phyloP scores from a whole-genome alignment of 2,113 vertebrate species.

The Anarhynchus alexandrinus region DNA sequence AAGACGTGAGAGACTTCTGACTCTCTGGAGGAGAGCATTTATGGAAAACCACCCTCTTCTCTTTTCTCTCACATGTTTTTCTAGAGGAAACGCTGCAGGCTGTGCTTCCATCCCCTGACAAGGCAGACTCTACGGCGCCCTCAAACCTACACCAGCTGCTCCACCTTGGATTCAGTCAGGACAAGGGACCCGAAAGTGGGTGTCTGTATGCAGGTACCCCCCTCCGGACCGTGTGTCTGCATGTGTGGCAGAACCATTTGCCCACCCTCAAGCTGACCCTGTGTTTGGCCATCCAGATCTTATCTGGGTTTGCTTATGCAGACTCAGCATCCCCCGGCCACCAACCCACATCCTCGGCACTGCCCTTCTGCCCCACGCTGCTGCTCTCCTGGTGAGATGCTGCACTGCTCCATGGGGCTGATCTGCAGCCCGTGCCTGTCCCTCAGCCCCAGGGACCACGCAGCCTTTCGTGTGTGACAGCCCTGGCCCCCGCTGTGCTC shows the following conservation, averaged over 20 bases:
- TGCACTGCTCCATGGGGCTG: rapidly evolving
- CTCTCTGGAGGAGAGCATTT: not conserved
- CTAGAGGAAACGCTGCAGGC: not conserved
- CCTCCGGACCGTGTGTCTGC: rapidly evolving
- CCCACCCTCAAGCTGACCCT: not conserved
- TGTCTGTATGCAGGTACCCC: not conserved
- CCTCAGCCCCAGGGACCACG: not conserved
- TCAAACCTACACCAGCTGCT: not conserved
- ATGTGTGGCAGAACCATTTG: not conserved
- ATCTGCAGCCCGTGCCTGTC: not conserved
- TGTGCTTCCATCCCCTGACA: not conserved
- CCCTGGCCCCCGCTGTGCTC: rapidly evolving
- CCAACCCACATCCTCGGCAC: rapidly evolving
- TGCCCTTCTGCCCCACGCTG: not conserved
- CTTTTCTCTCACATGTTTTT: not conserved
- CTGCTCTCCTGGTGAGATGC: not conserved
- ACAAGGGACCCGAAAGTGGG: not conserved
- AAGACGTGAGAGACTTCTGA: not conserved
- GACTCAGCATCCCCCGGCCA: not conserved
- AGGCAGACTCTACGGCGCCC: rapidly evolving
- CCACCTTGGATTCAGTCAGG: not conserved
- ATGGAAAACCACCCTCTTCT: not conserved
- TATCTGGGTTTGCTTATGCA: rapidly evolving
- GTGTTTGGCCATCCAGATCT: not conserved
- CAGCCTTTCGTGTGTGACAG: rapidly evolving